A percentile compares a stretch with the other conserved stretches of the same genome.
phyloP scores from a whole-genome alignment of 2,797 vertebrate genomes.

The Monodelphis domestica region DNA sequence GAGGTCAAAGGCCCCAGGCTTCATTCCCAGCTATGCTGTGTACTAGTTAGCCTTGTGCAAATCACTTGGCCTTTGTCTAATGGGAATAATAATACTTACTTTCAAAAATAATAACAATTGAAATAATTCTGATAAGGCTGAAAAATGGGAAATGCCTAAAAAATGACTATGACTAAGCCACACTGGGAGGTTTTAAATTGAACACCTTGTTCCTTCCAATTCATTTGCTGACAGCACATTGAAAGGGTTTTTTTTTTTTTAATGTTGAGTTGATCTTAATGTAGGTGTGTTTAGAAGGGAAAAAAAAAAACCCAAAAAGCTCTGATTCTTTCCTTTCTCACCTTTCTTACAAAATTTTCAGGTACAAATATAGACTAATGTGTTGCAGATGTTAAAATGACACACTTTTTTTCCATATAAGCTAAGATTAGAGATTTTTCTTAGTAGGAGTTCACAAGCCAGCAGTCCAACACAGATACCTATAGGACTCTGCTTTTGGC shows the following conservation, averaged over 20 bases:
- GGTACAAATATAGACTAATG: slow-evolving; percentile 83
- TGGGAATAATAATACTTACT: background rate
- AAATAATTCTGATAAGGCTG: background rate
- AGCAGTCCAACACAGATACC: slow-evolving; percentile 35
- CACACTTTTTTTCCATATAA: slow-evolving; percentile 74
- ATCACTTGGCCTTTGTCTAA: background rate
- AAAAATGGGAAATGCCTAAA: background rate
- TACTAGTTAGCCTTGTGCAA: background rate
- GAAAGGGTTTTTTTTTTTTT: slow-evolving; percentile 67
- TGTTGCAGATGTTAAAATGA: slow-evolving; percentile 82
- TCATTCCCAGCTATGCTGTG: background rate
- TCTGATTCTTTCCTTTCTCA: slow-evolving; percentile 79
- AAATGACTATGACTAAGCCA: slow-evolving; percentile 50
- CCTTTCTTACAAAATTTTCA: slow-evolving; percentile 80
- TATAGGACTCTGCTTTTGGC: no score
- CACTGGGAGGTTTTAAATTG: slow-evolving; percentile 62
- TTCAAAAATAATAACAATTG: background rate
- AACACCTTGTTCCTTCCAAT: slow-evolving; percentile 62
- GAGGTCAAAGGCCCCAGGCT: background rate
- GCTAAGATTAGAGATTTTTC: slow-evolving; percentile 73
- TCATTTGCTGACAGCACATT: slow-evolving; percentile 63
- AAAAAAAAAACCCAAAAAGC: slow-evolving; percentile 57
- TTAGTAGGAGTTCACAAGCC: slow-evolving; percentile 65
- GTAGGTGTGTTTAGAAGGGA: slow-evolving; percentile 29
- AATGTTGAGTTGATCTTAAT: slow-evolving; percentile 59